These are phyloP conservation scores for Penelope pileata DNA, from an alignment of 2,113 vertebrate genomes.

Conservation along the genomic window DNA sequence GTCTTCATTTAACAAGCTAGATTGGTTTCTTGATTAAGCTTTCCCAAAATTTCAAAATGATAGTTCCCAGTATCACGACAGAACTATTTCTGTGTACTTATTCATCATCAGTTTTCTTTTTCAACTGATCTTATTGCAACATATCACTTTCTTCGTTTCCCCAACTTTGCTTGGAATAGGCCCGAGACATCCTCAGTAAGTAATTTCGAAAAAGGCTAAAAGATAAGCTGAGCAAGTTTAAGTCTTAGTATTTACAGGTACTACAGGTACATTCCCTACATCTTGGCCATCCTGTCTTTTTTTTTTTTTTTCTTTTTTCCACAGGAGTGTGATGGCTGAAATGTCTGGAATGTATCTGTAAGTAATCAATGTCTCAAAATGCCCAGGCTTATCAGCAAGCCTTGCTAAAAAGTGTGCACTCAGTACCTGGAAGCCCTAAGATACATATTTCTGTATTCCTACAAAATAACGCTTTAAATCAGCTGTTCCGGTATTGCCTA, in stretches of 20 bases:
- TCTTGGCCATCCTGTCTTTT: slow-evolving; percentile 11
- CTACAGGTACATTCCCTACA: slow-evolving; percentile 52
- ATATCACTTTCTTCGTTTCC: neutral
- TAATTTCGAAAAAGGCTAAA: neutral
- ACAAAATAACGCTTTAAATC: neutral
- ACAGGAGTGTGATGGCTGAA: neutral
- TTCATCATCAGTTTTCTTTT: neutral
- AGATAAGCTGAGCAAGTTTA: slow-evolving; percentile 51
- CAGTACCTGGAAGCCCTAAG: neutral
- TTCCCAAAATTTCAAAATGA: neutral
- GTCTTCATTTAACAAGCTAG: neutral
- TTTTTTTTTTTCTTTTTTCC: neutral
- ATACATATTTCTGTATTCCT: neutral
- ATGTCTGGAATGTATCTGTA: slow-evolving; percentile 28
- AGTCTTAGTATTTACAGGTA: too few species aligned
- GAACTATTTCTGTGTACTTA: neutral
- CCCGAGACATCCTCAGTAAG: neutral
- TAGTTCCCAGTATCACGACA: neutral
- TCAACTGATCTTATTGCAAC: neutral
- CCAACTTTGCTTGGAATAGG: neutral
- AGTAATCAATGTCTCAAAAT: slow-evolving; percentile 23
- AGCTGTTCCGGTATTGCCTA: fast-evolving
- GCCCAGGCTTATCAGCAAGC: neutral
- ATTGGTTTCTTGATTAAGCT: neutral
- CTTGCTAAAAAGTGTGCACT: neutral